Conservation (phyloP, 2,797 vertebrate species). For the Parauchenoglanis ngamensis region DNA sequence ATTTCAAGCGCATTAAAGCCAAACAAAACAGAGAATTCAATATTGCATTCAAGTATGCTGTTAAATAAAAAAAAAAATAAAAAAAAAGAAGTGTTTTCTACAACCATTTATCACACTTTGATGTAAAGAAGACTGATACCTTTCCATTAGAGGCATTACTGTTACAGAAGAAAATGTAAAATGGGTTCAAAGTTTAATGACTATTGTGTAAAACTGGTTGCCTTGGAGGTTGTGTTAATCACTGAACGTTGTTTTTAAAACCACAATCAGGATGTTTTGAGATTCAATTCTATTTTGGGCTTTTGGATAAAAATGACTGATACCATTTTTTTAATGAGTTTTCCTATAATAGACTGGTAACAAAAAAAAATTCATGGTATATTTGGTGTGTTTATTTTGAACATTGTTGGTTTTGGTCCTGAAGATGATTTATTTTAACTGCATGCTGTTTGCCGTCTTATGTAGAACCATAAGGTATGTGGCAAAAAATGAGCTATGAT, state of each 20-base stretch:
- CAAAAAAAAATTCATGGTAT: not conserved
- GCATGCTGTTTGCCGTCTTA: not conserved
- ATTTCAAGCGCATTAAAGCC: not conserved
- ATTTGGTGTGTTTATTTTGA: not conserved
- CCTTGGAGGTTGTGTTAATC: not conserved
- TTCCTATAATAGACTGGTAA: not conserved
- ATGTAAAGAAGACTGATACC: no score
- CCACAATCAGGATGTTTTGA: conserved; percentile 31
- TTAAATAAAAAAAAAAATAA: not conserved
- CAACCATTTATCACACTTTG: not conserved
- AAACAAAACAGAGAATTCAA: not conserved
- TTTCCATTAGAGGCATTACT: not conserved
- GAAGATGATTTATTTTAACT: not conserved
- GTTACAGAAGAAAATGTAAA: not conserved
- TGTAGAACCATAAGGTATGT: not conserved
- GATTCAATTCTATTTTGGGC: not conserved
- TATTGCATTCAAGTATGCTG: not conserved
- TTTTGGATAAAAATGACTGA: not conserved
- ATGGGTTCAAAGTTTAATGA: no score
- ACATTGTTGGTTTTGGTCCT: not conserved
- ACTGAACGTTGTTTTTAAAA: conserved; percentile 15
- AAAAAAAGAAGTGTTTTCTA: not conserved
- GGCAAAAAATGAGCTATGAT: not conserved
- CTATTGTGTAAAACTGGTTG: not conserved
- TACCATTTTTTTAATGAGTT: not conserved